phyloP scores from a whole-genome alignment of 30 jellyfish, hydroid and myxozoan species.

The Aurelia sp. region DNA sequence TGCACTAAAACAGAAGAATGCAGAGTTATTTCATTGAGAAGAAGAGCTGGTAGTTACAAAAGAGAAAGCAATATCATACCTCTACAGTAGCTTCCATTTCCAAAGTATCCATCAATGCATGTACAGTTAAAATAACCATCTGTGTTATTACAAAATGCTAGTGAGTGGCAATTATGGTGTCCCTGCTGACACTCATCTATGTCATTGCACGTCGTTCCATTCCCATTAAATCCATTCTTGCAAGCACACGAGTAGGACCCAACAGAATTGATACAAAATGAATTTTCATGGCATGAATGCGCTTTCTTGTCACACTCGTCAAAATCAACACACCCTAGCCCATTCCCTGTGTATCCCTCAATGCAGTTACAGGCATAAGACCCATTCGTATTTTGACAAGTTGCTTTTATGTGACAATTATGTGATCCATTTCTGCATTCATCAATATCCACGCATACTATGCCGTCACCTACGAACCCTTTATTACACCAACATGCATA shows the following conservation, averaged over 20 bases:
- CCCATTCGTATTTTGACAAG: background rate
- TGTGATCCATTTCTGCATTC: conserved; percentile 28
- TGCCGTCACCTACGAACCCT: conserved; percentile 60
- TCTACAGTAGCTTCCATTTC: conserved; percentile 47
- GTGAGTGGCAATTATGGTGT: conserved; percentile 28
- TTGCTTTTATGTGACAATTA: conserved; percentile 31
- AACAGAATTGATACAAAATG: conserved; percentile 44
- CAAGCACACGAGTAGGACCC: conserved; percentile 63
- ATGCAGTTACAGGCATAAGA: conserved; percentile 26
- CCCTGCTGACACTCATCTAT: conserved; percentile 52
- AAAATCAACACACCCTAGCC: conserved; percentile 29
- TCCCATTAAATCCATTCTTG: conserved; percentile 54
- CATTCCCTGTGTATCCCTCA: conserved; percentile 55
- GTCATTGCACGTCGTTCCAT: conserved; percentile 68
- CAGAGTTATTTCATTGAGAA: too few species aligned
- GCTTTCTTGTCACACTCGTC: conserved; percentile 29
- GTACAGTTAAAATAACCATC: conserved; percentile 25
- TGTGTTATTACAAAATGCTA: conserved; percentile 29
- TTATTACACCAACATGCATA: too few species aligned
- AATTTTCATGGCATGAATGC: conserved; percentile 40
- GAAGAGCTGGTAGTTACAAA: too few species aligned
- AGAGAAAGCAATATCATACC: conserved; percentile 3
- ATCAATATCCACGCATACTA: conserved; percentile 28
- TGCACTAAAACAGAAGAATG: too few species aligned
- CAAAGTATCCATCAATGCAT: conserved; percentile 50